These are phyloP conservation scores for Lanius collurio DNA, from an alignment of 2,113 vertebrate species.

Conservation along the genomic window DNA sequence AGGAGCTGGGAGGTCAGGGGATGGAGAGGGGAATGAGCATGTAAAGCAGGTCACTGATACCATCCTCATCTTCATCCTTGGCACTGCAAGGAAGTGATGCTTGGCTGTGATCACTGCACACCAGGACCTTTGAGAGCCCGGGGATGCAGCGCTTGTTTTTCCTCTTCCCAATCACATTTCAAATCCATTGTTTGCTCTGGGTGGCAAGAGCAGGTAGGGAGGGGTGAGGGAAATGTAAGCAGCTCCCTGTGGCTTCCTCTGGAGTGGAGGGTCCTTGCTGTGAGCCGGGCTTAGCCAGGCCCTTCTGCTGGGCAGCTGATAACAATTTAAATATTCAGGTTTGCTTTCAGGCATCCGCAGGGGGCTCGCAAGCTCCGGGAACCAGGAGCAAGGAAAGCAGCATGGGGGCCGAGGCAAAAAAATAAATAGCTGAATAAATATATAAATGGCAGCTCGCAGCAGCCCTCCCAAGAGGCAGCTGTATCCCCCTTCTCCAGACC, in stretches of 20 bases:
- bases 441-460: not conserved
- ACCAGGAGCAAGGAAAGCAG: conserved; percentile 54
- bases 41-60: not conserved
- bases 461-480: not conserved
- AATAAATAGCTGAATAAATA: conserved; percentile 63
- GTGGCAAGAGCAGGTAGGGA: conserved; percentile 2
- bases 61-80: not conserved
- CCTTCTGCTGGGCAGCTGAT: conserved; percentile 73
- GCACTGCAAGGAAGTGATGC: not conserved
- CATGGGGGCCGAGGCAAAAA: conserved; percentile 53
- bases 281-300: conserved; percentile 32
- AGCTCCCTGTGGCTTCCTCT: conserved; percentile 29
- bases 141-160: not conserved
- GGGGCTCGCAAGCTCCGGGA: conserved; percentile 32
- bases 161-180: not conserved
- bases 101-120: not conserved
- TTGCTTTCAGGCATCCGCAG: conserved; percentile 65
- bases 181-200: not conserved
- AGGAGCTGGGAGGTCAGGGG: not conserved
- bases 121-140: not conserved
- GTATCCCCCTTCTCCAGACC: conserved; percentile 15
- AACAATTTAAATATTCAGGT: conserved; percentile 73
- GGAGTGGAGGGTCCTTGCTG: conserved; percentile 3
- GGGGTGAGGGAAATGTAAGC: conserved; percentile 1
- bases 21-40: not conserved